phyloP scores from a whole-genome alignment of 2,113 vertebrate genomes.

The Trematomus loennbergii region DNA sequence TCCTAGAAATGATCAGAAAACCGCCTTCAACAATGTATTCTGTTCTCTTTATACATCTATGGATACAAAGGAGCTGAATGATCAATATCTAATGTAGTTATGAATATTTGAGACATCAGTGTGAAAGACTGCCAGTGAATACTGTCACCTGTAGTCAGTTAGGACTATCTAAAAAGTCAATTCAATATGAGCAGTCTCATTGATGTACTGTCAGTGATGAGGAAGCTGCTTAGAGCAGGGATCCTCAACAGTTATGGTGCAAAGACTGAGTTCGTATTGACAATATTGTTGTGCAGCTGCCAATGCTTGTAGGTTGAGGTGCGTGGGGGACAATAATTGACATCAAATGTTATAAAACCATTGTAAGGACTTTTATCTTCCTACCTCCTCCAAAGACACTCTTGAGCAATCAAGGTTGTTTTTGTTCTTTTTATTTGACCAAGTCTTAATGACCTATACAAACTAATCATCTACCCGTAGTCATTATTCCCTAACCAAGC shows the following conservation, averaged over 20 bases:
- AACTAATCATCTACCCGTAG: background rate
- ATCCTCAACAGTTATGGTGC: background rate
- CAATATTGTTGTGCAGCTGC: background rate
- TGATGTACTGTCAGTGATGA: constrained; percentile 10
- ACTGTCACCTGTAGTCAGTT: constrained; percentile 10
- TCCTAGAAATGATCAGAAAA: too few relatives aligned
- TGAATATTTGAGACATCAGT: constrained; percentile 17
- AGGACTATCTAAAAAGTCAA: constrained; percentile 1
- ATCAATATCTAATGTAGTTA: constrained; percentile 34
- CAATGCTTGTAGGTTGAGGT: background rate
- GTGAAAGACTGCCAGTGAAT: constrained; percentile 14
- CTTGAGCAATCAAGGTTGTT: background rate
- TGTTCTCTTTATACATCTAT: too few relatives aligned
- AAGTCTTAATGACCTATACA: too few relatives aligned
- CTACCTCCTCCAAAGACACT: background rate
- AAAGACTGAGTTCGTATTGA: background rate
- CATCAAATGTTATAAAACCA: background rate
- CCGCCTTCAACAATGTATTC: too few relatives aligned
- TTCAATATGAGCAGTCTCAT: background rate
- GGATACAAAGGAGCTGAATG: background rate
- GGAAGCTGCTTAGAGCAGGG: background rate
- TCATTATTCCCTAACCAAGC: background rate
- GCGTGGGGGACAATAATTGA: background rate
- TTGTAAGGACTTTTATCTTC: background rate
- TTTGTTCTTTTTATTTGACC: background rate